Percentiles rank a stretch among this genome's conserved stretches.
Evolutionary conservation across 1,140 invertebrate genomes (phyloP).

Genomic region (Pachyrhynchus sulphureomaculatus): DNA sequence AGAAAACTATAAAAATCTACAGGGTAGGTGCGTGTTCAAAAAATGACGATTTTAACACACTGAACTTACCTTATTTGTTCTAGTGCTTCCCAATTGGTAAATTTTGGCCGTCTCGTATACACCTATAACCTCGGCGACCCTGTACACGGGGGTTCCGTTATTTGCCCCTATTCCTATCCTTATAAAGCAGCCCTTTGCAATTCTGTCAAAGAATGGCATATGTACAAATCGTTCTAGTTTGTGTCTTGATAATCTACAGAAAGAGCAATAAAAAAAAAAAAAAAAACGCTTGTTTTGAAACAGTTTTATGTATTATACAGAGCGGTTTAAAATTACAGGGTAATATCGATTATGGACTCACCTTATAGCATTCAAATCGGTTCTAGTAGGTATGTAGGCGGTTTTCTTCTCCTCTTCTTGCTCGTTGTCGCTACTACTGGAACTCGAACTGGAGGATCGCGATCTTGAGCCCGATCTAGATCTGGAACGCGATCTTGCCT

Average conservation of each 20-base stretch:
- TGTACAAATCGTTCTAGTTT: constrained; percentile 95
- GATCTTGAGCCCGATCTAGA: constrained; percentile 38
- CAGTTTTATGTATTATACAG: background rate
- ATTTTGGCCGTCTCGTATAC: constrained; percentile 95
- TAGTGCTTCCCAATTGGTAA: constrained; percentile 85
- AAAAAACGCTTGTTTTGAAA: background rate
- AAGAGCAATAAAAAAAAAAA: too few species aligned
- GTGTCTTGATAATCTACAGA: constrained; percentile 81
- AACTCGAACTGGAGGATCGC: constrained; percentile 53
- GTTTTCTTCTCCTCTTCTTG: constrained; percentile 47
- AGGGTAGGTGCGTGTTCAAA: too few species aligned
- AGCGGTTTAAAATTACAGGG: background rate
- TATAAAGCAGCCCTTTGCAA: constrained; percentile 92
- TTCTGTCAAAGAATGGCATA: constrained; percentile 90
- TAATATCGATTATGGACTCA: background rate
- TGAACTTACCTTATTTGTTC: constrained; percentile 85
- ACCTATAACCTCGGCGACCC: constrained; percentile 91
- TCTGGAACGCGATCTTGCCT: constrained; percentile 21
- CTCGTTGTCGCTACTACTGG: constrained; percentile 54
- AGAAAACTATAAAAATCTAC: too few species aligned
- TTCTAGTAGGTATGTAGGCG: constrained; percentile 58
- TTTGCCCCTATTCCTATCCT: constrained; percentile 94
- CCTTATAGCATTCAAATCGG: constrained; percentile 82
- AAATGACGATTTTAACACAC: too few species aligned
- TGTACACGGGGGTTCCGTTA: constrained; percentile 81